Conservation (phyloP, 2,888 invertebrate genomes). For the Megastigmus dorsalis region DNA sequence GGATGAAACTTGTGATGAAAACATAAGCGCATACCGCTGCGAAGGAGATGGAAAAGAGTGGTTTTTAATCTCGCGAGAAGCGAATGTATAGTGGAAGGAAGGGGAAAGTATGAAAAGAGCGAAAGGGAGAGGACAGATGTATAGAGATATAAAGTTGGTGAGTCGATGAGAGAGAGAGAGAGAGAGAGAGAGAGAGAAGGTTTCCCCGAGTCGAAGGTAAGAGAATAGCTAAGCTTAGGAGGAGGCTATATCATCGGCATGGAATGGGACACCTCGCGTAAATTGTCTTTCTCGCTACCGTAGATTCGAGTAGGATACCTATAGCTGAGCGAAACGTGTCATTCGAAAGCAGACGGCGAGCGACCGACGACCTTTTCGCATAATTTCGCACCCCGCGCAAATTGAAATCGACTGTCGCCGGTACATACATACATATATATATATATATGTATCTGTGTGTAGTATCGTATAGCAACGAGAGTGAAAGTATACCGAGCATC, state of each 20-base stretch:
- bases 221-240: neutral
- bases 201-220: neutral
- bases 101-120: too few species aligned
- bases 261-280: constrained; percentile 22
- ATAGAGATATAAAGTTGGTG: too few species aligned
- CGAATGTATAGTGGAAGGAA: too few species aligned
- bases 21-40: too few species aligned
- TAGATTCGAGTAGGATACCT: constrained; percentile 13
- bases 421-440: too few species aligned
- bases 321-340: constrained; percentile 25
- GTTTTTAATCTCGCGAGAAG: too few species aligned
- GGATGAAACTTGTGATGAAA: too few species aligned
- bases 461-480: constrained; percentile 10
- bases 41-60: too few species aligned
- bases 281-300: constrained; percentile 21
- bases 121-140: too few species aligned
- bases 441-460: too few species aligned
- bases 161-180: too few species aligned
- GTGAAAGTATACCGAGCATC: constrained; percentile 20
- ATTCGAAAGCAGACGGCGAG: constrained; percentile 18
- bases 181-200: neutral
- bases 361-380: constrained; percentile 19
- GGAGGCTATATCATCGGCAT: constrained; percentile 19
- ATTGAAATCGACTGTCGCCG: constrained; percentile 33
- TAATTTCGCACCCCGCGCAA: constrained; percentile 2